Base-by-base conservation (phyloP, 2,113 vertebrate species). In the Corythaeola cristata region DNA sequence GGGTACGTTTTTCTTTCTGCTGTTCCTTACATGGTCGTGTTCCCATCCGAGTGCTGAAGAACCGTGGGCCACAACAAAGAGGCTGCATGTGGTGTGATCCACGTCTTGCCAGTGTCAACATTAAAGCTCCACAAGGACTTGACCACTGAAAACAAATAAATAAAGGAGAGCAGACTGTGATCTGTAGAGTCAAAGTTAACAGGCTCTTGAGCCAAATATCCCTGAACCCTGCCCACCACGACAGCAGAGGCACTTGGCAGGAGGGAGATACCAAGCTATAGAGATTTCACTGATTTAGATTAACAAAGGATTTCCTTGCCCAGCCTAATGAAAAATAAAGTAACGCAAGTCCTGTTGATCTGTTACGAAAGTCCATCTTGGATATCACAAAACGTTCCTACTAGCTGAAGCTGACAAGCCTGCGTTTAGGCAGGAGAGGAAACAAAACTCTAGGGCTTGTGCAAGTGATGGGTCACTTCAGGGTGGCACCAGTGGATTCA, bases 91-190 rank as follows among this genome's bases (percentile, higher is more conserved):
- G 75, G 50, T 12, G 75, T 79, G 14, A 77, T 66, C 90, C 85
- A 85, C 1, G 15, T 78, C 89, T 90, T 88, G 47, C 47, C 79
- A 53, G 67, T 93, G 60, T 96, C 90, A 50, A 95, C 58, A 35
- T 95, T 97, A 72, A 96, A 97, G 74, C 85, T 85, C 50, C 62
- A 55, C 50, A 68, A 49, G 45, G 91, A 52, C 30, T 55, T 62
- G 53, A 90, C 24, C 37, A 52, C 93, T 95, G 86, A 23, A 93
- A 91, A 92, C 20, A 60, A 73, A 64, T 8, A 66, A 76, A 71
- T 19, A 64, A 37, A 49, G 32, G 33, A 78, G 52, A 1, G 1
- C 13, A 80, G 30, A 21, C 21, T 12, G 44, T 59, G 66, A 73
- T 35, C 26, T 41, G 39, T 8, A 45, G 39, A 72, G 67, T 41